Evolutionary conservation across 2,113 vertebrate genomes (phyloP), one percentile per base, ranked within the genome.

Genomic region (Anhinga rufa): DNA sequence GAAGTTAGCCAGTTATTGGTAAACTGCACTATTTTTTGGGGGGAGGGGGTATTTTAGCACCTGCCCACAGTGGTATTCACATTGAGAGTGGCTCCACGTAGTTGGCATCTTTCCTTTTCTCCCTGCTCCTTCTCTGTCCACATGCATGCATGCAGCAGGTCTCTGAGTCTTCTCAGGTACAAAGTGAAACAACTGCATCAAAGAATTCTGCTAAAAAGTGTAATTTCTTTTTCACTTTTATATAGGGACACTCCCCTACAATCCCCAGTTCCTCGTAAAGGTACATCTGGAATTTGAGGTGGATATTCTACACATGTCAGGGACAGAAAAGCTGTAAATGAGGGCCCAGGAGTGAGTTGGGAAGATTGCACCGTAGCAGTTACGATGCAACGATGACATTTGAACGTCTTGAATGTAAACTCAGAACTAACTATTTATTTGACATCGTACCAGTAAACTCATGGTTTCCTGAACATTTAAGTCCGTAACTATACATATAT

Each of bases 71-170:
- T 16, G 16, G 51, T 29, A 22, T 24, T 83, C 49, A 12, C n/a
- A 16, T 34, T n/a, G 29, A 19, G 51, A 74, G 64, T 5, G n/a
- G n/a, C 74, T 89, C 34, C 25, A 22, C 2, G 16, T 6, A 60
- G 19, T 34, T 9, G 34, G 12, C 32, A 38, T 8, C 17, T 17
- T 44, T 26, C n/a, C 57, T n/a, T 25, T 48, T 24, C 65, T 65
- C 32, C 42, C 19, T 19, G 42, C 20, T 80, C 31, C 42, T 62
- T 36, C 29, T 52, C 79, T 72, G 57, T 55, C 44, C 31, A 49
- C 14, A 58, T 1, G 0, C 8, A 8, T 3, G 25, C 2, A 0
- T 4, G 17, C 49, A 83, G 32, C 3, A 3, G 14, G 55, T 40
- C 28, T 70, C 40, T 12, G 38, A 48, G 31, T 54, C 44, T 76